Evolutionary conservation across 2,113 vertebrate species (phyloP).

Genomic region (Ursus arctos): DNA sequence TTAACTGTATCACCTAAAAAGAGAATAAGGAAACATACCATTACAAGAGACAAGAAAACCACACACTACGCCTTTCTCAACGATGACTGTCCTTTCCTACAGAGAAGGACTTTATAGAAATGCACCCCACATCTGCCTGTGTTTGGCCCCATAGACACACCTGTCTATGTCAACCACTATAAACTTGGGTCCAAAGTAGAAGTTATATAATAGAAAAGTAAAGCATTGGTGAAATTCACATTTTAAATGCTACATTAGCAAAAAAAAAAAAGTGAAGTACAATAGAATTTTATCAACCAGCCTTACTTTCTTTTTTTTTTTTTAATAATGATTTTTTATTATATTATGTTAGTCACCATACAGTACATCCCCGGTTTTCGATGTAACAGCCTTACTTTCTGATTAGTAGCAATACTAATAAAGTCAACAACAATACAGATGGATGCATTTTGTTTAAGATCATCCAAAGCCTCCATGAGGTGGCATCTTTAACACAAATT

Average conservation of each 20-base stretch:
- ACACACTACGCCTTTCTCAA: not conserved
- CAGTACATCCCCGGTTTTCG: no score
- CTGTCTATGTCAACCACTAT: not conserved
- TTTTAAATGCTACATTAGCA: not conserved
- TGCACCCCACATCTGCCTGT: not conserved
- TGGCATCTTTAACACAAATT: not conserved
- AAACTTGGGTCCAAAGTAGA: not conserved
- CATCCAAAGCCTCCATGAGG: not conserved
- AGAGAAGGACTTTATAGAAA: not conserved
- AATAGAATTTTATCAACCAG: constrained; percentile 6
- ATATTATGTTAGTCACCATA: no score
- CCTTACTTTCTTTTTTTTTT: not conserved
- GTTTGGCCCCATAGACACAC: not conserved
- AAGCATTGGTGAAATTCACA: not conserved
- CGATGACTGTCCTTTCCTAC: not conserved
- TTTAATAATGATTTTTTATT: no score
- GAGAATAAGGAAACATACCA: constrained; percentile 61
- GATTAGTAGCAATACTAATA: not conserved
- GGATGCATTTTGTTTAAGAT: not conserved
- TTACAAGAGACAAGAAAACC: constrained; percentile 47
- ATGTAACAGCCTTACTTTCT: not conserved
- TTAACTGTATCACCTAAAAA: constrained; percentile 94
- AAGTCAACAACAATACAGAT: constrained; percentile 7
- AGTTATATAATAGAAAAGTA: not conserved
- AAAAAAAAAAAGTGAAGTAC: not conserved